Percentiles rank a stretch among this genome's conserved stretches.
Conservation (phyloP, 2,797 vertebrate species). For the Rhinogobio ventralis region DNA sequence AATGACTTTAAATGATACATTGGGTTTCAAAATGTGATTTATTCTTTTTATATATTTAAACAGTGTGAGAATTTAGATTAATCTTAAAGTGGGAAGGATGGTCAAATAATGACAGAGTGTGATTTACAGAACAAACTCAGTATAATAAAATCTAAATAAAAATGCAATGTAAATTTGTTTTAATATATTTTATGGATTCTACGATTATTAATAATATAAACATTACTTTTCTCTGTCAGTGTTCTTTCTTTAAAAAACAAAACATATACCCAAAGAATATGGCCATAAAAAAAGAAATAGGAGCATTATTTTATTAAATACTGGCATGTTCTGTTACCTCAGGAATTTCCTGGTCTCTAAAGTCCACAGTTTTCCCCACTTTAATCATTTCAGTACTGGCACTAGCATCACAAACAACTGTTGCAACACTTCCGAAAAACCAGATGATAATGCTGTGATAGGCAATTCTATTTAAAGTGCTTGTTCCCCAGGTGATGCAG, state of each 20-base stretch:
- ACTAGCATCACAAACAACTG: background rate
- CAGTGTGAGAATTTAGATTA: background rate
- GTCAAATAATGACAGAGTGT: background rate
- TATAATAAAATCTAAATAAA: background rate
- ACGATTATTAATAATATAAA: background rate
- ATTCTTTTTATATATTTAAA: background rate
- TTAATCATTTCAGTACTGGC: background rate
- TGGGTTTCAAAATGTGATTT: background rate
- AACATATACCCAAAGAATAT: background rate
- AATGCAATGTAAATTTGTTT: background rate
- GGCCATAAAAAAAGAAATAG: background rate
- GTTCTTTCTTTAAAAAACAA: too few species aligned
- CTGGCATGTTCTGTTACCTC: background rate
- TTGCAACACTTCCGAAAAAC: slow-evolving; percentile 39
- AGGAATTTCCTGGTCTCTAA: background rate
- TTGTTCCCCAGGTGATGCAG: background rate
- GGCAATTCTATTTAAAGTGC: slow-evolving; percentile 14
- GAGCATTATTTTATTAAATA: slow-evolving; percentile 4
- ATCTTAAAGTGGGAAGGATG: background rate
- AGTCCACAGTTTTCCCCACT: background rate
- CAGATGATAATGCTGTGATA: background rate
- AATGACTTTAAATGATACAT: background rate
- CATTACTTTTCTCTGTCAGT: too few species aligned
- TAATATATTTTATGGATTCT: background rate
- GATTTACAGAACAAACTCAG: background rate